phyloP scores from a whole-genome alignment of 2,797 vertebrate genomes.

The Notolabrus celidotus region DNA sequence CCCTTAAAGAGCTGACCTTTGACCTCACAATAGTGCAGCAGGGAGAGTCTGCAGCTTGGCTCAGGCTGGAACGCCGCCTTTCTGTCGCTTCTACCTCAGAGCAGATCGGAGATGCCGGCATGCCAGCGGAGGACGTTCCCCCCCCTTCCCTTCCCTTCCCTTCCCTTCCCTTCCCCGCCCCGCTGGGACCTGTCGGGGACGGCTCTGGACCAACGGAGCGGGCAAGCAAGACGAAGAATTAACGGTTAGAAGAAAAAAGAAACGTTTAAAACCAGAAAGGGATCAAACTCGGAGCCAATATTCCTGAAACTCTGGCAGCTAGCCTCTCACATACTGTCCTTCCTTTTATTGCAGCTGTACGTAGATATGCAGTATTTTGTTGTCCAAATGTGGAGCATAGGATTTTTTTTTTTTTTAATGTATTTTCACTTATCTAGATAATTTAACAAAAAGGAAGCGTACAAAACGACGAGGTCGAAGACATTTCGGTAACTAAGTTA shows the following conservation, averaged over 20 bases:
- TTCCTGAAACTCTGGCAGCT: constrained; percentile 90
- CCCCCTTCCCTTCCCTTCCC: too few relatives aligned
- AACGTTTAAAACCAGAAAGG: constrained; percentile 84
- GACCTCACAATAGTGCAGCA: constrained; percentile 50
- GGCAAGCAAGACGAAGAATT: constrained; percentile 66
- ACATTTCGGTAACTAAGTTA: constrained; percentile 88
- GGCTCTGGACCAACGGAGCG: constrained; percentile 56
- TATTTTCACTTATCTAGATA: constrained; percentile 86
- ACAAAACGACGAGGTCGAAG: constrained; percentile 81
- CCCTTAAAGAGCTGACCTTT: constrained; percentile 77
- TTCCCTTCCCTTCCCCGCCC: too few relatives aligned
- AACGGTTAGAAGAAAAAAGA: background rate
- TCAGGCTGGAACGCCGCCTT: constrained; percentile 77
- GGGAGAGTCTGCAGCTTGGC: constrained; percentile 62
- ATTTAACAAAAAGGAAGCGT: constrained; percentile 71
- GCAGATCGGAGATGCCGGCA: constrained; percentile 64
- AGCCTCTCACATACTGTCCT: constrained; percentile 84
- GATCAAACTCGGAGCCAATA: constrained; percentile 86
- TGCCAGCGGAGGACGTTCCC: constrained; percentile 17
- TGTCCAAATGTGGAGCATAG: constrained; percentile 87
- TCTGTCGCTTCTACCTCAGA: constrained; percentile 80
- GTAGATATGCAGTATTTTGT: constrained; percentile 92
- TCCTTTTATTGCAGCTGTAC: constrained; percentile 81
- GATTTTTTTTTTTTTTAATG: constrained; percentile 80
- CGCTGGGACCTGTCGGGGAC: constrained; percentile 48